Evolutionary conservation across 2,797 vertebrate species (phyloP).

Genomic region (Eulemur mongoz): DNA sequence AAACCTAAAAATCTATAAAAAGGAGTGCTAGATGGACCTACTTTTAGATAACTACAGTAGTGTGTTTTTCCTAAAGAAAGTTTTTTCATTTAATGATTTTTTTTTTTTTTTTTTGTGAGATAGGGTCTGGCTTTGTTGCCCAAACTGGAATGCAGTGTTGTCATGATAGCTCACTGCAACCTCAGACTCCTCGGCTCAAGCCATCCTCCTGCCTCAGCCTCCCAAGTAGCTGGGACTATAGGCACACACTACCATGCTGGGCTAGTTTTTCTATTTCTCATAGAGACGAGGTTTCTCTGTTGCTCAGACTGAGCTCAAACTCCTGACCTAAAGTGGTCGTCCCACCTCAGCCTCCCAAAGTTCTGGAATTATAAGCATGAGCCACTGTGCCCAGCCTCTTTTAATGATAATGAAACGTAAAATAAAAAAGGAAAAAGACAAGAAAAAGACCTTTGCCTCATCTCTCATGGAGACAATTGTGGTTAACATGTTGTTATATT

Average conservation of each 20-base stretch:
- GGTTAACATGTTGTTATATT: not conserved
- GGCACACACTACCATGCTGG: rapidly evolving
- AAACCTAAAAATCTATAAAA: not conserved
- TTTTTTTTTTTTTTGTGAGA: not conserved
- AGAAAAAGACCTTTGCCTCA: not conserved
- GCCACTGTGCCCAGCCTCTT: not conserved
- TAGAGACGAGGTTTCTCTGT: not conserved
- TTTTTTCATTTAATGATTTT: not conserved
- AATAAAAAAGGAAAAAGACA: not conserved
- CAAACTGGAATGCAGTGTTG: not conserved
- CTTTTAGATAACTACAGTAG: not conserved
- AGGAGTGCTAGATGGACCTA: not conserved
- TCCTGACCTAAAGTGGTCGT: not conserved
- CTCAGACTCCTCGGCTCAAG: not conserved
- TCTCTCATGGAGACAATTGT: rapidly evolving
- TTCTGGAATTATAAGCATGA: not conserved
- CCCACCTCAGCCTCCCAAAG: not conserved
- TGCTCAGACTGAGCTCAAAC: not conserved
- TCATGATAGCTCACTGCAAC: not conserved
- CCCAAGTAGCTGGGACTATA: not conserved
- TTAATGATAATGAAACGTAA: not conserved
- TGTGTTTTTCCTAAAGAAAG: not conserved
- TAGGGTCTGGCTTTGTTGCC: not conserved
- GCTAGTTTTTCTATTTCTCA: not conserved
- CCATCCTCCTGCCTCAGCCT: not conserved